Evolutionary conservation across 2,888 invertebrate genomes (phyloP).

Genomic region (Catocala nupta): DNA sequence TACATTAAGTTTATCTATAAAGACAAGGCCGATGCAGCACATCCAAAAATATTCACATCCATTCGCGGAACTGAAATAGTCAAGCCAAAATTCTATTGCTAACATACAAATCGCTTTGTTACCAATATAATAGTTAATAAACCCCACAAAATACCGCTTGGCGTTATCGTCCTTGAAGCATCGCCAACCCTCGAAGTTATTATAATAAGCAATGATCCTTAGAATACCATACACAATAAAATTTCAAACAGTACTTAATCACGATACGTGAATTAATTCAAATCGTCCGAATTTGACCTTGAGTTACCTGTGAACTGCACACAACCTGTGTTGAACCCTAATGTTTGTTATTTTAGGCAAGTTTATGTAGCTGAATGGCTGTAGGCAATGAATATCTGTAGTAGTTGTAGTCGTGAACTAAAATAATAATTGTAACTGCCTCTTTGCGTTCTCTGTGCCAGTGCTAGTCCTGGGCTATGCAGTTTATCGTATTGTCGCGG

Average conservation of each 20-base stretch:
- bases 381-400: background rate
- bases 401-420: background rate
- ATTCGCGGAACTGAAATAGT: conserved; percentile 22
- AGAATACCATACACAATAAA: conserved; percentile 48
- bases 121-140: conserved; percentile 35
- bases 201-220: conserved; percentile 37
- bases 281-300: conserved; percentile 41
- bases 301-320: conserved; percentile 41
- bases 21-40: too few species aligned
- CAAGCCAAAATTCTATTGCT: conserved; percentile 29
- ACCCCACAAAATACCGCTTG: conserved; percentile 28
- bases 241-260: conserved; percentile 50
- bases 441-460: too few species aligned
- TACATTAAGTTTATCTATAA: too few species aligned
- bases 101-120: conserved; percentile 44
- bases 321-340: conserved; percentile 29
- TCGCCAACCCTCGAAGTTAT: conserved; percentile 27
- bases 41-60: conserved; percentile 11
- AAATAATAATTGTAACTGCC: conserved; percentile 1
- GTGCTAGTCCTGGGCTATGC: too few species aligned
- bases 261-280: conserved; percentile 55
- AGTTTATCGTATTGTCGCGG: too few species aligned
- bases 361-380: conserved; percentile 3
- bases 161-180: conserved; percentile 41
- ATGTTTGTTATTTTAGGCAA: conserved; percentile 16